phyloP scores from a whole-genome alignment of 2,113 vertebrate genomes.

The Pterocles burchelli region DNA sequence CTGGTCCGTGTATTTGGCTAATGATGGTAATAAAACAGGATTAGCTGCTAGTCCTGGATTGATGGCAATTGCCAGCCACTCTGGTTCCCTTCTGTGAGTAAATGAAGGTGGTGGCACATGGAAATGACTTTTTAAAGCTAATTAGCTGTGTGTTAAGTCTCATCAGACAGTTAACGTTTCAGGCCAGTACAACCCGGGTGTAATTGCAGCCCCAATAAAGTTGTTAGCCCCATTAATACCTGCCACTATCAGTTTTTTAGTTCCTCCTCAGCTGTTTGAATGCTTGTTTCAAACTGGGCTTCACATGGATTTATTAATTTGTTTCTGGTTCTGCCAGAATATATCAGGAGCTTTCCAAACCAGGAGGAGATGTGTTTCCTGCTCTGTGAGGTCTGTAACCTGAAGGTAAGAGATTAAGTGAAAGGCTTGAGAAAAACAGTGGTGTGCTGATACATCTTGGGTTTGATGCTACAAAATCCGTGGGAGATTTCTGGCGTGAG shows the following conservation, averaged over 20 bases:
- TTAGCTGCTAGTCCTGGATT: slow-evolving; percentile 19
- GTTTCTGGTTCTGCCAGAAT: background rate
- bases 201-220: slow-evolving; percentile 15
- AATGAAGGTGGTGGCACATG: background rate
- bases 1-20: background rate
- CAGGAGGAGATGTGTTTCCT: background rate
- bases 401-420: background rate
- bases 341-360: background rate
- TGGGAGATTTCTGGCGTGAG: background rate
- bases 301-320: background rate
- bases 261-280: background rate
- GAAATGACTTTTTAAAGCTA: slow-evolving; percentile 33
- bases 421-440: background rate
- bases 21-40: slow-evolving; percentile 43
- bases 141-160: slow-evolving; percentile 56
- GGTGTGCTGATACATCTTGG: background rate
- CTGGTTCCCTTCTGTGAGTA: background rate
- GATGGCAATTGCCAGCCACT: slow-evolving; percentile 16
- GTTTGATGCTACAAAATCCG: background rate
- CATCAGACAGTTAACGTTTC: slow-evolving; percentile 37
- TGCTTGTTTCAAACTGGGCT: background rate
- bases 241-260: slow-evolving; percentile 20
- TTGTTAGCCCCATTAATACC: slow-evolving; percentile 34
- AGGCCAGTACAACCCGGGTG: background rate
- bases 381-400: rapidly evolving